phyloP scores from a whole-genome alignment of 2,113 vertebrate species.

The Fulica atra region DNA sequence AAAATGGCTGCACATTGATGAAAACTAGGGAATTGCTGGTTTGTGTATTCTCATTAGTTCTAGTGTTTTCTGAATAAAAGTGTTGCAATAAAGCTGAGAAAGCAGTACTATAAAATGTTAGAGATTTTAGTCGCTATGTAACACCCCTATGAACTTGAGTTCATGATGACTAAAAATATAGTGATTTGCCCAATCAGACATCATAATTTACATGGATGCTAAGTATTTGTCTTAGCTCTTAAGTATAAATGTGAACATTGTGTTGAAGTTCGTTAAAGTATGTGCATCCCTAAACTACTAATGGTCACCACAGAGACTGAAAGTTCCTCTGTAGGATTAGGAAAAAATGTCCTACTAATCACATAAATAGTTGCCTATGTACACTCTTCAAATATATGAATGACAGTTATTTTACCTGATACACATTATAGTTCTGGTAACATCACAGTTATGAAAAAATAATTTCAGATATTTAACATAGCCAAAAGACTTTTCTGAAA shows the following conservation, averaged over 20 bases:
- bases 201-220: neutral
- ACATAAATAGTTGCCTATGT: neutral
- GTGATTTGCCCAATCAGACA: neutral
- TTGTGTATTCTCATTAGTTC: neutral
- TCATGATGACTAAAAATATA: neutral
- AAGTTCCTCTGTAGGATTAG: neutral
- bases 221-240: neutral
- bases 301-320: neutral
- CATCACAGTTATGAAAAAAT: neutral
- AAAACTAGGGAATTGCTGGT: neutral
- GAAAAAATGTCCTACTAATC: neutral
- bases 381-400: neutral
- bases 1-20: neutral
- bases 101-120: neutral
- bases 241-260: neutral
- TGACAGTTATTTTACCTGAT: neutral
- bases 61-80: neutral
- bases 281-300: neutral
- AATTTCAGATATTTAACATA: neutral
- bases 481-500: neutral
- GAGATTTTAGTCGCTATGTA: neutral
- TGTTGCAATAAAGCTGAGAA: neutral
- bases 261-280: neutral
- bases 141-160: neutral
- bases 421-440: neutral